phyloP scores from a whole-genome alignment of 2,888 invertebrate genomes.

The Coelinius sp. region DNA sequence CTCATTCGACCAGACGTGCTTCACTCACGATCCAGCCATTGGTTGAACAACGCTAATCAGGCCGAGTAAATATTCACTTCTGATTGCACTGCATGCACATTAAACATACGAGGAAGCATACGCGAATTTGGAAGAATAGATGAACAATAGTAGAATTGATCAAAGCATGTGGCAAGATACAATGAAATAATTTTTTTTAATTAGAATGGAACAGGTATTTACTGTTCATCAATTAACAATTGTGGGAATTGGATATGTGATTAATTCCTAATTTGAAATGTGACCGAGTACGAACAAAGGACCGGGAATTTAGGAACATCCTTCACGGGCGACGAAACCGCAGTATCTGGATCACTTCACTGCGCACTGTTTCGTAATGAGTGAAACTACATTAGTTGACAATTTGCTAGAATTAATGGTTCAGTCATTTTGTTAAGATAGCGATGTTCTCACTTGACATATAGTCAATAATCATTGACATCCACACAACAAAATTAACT shows the following conservation, averaged over 20 bases:
- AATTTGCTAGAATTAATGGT: too few relatives aligned
- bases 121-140: constrained; percentile 19
- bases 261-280: too few relatives aligned
- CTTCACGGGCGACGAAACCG: too few relatives aligned
- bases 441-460: too few relatives aligned
- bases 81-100: constrained; percentile 60
- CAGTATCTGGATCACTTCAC: not conserved
- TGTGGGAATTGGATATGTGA: too few relatives aligned
- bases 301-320: too few relatives aligned
- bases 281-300: too few relatives aligned
- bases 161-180: constrained; percentile 7
- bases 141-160: constrained; percentile 19
- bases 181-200: not conserved
- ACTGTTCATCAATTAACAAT: not conserved
- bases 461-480: too few relatives aligned
- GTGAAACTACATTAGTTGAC: not conserved
- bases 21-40: constrained; percentile 25
- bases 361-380: not conserved
- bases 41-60: constrained; percentile 63
- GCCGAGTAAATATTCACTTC: constrained; percentile 63
- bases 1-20: constrained; percentile 27
- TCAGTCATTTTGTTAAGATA: too few relatives aligned
- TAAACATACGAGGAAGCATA: constrained; percentile 49
- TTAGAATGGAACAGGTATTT: not conserved
- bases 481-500: too few relatives aligned